Evolutionary conservation across 2,113 vertebrate species (phyloP).

Genomic region (Silurus glanis): DNA sequence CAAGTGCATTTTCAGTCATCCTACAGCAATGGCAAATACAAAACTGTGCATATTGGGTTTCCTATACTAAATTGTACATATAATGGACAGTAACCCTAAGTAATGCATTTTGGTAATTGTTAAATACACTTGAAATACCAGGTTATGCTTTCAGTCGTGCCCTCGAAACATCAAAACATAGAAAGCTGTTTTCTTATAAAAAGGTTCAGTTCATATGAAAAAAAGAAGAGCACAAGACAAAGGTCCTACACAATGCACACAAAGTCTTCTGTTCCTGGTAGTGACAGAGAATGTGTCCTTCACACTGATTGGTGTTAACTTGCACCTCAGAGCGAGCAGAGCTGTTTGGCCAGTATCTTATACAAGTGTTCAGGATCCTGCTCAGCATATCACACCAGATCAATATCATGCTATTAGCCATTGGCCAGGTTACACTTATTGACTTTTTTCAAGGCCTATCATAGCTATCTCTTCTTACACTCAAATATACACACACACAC

Average conservation of each 20-base stretch:
- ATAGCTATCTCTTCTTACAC: conserved; percentile 8
- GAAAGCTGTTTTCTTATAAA: background rate
- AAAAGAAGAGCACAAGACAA: background rate
- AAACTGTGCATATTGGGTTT: background rate
- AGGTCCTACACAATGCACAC: conserved; percentile 4
- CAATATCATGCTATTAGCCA: conserved; percentile 70
- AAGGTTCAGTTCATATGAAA: background rate
- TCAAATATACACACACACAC: conserved; percentile 27
- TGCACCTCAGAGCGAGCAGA: conserved; percentile 60
- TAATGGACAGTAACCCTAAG: background rate
- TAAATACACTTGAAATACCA: background rate
- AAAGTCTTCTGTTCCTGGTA: conserved; percentile 5
- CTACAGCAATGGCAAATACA: background rate
- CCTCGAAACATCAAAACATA: background rate
- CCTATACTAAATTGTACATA: background rate
- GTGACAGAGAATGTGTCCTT: conserved; percentile 56
- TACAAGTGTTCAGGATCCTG: conserved; percentile 66
- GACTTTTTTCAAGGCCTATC: conserved; percentile 64
- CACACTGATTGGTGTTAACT: conserved; percentile 58
- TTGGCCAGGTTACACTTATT: conserved; percentile 67
- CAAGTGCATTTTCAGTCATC: background rate
- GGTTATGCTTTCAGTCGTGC: background rate
- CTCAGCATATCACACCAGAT: conserved; percentile 64
- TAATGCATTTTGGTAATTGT: background rate
- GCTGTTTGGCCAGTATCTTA: conserved; percentile 65